These are phyloP conservation scores for Ditula angustiorana DNA, from an alignment of 2,888 invertebrate genomes.

Conservation along the genomic window DNA sequence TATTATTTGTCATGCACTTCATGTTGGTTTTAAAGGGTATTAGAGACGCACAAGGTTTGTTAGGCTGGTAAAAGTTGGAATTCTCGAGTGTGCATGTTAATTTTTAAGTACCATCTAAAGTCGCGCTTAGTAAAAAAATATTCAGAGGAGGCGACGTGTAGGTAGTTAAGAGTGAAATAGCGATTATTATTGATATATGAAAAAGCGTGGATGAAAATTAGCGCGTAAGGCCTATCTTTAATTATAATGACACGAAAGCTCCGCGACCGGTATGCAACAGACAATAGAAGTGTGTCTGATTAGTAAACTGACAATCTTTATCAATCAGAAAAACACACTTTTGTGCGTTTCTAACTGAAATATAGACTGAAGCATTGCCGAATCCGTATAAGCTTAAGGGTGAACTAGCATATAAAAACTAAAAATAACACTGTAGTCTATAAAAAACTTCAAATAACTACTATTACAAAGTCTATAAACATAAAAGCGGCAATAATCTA, in stretches of 20 bases:
- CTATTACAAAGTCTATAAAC: conserved; percentile 22
- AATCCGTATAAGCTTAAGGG: no score
- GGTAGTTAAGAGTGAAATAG: background rate
- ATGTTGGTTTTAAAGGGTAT: conserved; percentile 64
- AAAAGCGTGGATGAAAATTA: no score
- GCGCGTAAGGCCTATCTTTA: no score
- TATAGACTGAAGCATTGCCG: no score
- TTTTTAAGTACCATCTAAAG: background rate
- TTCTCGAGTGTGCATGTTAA: background rate
- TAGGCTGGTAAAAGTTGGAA: background rate
- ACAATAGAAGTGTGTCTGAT: no score
- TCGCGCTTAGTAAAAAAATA: background rate
- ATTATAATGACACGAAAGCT: no score
- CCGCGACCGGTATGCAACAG: no score
- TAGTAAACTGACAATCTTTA: no score
- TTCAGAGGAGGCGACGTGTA: background rate
- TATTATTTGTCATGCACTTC: conserved; percentile 57
- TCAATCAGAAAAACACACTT: no score
- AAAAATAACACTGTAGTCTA: no score
- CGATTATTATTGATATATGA: background rate
- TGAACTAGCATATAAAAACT: background rate
- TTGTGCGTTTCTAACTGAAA: no score
- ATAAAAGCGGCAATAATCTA: conserved; percentile 34
- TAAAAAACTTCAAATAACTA: background rate
- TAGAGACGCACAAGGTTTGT: conserved; percentile 44